Evolutionary conservation across 2,797 vertebrate species (phyloP).

Genomic region (Hemibagrus guttatus): DNA sequence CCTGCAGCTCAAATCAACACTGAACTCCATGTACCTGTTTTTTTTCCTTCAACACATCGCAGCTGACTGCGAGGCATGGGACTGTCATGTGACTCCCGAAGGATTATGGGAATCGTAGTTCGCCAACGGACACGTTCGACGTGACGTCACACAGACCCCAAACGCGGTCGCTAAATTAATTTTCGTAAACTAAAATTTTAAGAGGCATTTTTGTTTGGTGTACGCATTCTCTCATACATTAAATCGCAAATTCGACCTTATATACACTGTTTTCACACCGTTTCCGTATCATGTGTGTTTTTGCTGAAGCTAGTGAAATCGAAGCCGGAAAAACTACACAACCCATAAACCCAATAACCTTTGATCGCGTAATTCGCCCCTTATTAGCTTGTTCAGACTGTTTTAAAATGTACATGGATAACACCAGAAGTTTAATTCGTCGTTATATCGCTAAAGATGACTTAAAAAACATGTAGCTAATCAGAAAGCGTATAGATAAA

Average conservation of each 20-base stretch:
- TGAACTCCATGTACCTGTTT: background rate
- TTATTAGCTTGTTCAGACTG: background rate
- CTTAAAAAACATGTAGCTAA: no score
- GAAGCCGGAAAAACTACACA: background rate
- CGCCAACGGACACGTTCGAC: accelerated
- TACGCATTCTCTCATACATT: background rate
- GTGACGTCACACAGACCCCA: no score
- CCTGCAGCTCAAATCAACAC: background rate
- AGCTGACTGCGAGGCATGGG: background rate
- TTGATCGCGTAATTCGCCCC: background rate
- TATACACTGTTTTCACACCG: background rate
- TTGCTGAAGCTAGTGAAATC: background rate
- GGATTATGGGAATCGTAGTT: slow-evolving; percentile 65
- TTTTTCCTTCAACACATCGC: no score
- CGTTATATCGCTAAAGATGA: background rate
- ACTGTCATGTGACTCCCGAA: background rate
- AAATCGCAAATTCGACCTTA: background rate
- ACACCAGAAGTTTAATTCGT: background rate
- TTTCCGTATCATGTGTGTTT: background rate
- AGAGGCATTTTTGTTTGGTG: background rate
- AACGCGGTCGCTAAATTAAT: background rate
- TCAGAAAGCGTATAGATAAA: background rate
- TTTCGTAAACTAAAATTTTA: background rate
- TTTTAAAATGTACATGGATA: background rate
- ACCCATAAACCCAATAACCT: background rate